Evolutionary conservation across 2,888 invertebrate genomes (phyloP).

Genomic region (Tipula helvola): DNA sequence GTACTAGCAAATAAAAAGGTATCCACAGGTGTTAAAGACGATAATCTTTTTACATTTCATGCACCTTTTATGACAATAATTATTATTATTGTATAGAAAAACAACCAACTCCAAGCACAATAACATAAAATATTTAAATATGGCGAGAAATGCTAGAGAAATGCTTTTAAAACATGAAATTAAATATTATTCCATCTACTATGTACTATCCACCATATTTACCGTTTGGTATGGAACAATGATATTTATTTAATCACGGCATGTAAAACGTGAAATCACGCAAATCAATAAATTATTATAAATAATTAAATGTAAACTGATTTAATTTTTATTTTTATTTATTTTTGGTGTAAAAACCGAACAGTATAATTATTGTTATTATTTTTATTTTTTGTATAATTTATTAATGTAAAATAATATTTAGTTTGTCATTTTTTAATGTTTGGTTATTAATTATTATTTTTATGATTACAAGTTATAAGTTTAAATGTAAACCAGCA

Average conservation of each 20-base stretch:
- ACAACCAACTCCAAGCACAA: not conserved
- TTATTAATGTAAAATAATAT: not conserved
- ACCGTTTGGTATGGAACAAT: not conserved
- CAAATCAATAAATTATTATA: not conserved
- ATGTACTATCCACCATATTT: not conserved
- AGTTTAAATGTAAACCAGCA: not conserved
- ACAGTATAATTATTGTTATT: not conserved
- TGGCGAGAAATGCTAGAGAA: not conserved
- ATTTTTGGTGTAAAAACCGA: not conserved
- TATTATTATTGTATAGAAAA: not conserved
- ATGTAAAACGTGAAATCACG: not conserved
- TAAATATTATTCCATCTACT: no score
- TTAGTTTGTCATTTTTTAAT: not conserved
- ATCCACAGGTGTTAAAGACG: constrained; percentile 4
- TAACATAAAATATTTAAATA: not conserved
- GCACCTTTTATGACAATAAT: not conserved
- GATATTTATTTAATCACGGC: not conserved
- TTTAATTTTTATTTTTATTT: not conserved
- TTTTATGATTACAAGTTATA: not conserved
- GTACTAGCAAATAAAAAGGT: not conserved
- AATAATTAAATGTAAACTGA: not conserved
- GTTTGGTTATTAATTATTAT: not conserved
- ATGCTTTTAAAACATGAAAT: not conserved
- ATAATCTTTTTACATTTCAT: not conserved
- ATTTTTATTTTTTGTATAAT: not conserved